phyloP scores from a whole-genome alignment of 2,113 vertebrate genomes.

The Hepsetus odoe region DNA sequence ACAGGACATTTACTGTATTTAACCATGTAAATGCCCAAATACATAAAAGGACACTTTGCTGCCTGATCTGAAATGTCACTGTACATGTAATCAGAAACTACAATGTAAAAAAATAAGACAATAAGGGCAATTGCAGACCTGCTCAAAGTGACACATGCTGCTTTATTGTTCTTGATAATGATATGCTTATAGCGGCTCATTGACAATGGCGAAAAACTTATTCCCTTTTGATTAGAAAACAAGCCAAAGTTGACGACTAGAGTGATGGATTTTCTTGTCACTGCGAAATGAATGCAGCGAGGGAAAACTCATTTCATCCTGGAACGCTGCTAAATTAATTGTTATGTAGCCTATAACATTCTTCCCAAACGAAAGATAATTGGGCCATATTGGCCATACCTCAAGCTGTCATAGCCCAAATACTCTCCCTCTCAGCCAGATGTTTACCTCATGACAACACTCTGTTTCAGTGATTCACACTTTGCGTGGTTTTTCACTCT shows the following conservation, averaged over 20 bases:
- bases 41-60: no score
- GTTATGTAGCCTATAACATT: slow-evolving; percentile 23
- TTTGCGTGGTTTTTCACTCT: neutral
- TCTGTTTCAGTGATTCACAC: slow-evolving; percentile 2
- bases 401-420: slow-evolving; percentile 5
- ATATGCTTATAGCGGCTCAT: neutral
- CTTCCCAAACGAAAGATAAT: slow-evolving; percentile 4
- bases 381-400: slow-evolving; percentile 18
- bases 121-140: no score
- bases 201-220: neutral
- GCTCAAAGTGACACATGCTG: neutral
- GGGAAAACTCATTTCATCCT: neutral
- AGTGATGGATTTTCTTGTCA: slow-evolving; percentile 24
- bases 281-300: neutral
- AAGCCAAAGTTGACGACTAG: neutral
- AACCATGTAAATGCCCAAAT: no score
- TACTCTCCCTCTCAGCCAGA: neutral
- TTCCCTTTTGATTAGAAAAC: neutral
- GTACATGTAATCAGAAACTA: neutral
- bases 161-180: neutral
- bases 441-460: neutral
- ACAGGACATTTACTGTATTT: no score
- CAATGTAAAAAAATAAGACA: neutral
- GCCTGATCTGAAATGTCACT: no score
- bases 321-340: slow-evolving; percentile 21